These are phyloP conservation scores for Leptopilina myrica DNA, from an alignment of 2,888 invertebrate species.

Conservation along the genomic window DNA sequence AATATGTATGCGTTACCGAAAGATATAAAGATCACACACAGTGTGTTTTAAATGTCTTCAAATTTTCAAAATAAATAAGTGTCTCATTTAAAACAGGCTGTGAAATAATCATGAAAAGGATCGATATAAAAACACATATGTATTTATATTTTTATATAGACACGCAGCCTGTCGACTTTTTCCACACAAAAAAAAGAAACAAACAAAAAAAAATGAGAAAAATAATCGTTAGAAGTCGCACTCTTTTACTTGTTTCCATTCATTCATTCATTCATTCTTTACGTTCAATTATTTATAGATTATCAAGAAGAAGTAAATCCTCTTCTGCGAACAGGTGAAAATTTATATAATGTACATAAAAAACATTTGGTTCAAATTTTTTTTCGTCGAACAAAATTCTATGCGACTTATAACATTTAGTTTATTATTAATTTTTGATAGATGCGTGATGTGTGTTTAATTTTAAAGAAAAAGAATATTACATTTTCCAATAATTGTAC, in stretches of 20 bases:
- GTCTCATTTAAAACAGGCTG: conserved; percentile 71
- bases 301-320: no score
- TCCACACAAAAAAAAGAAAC: not conserved
- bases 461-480: not conserved
- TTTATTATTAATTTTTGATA: not conserved
- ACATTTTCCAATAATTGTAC: not conserved
- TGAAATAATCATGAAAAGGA: conserved; percentile 59
- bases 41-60: conserved; percentile 40
- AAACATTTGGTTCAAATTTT: not conserved
- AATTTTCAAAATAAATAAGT: conserved; percentile 51
- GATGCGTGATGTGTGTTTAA: not conserved
- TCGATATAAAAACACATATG: conserved; percentile 50
- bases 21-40: conserved; percentile 13
- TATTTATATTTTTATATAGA: conserved; percentile 58
- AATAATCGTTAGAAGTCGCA: not conserved
- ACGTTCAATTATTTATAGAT: no score
- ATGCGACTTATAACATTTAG: not conserved
- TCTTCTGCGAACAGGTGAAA: no score
- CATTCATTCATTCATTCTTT: no score
- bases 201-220: no score
- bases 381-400: not conserved
- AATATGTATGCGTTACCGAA: conserved; percentile 4
- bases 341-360: not conserved
- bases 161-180: conserved; percentile 31
- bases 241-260: not conserved